Evolutionary conservation across 37 sponge, comb jelly and placozoan species (phyloP).

Genomic region (Eunapius fragilis): DNA sequence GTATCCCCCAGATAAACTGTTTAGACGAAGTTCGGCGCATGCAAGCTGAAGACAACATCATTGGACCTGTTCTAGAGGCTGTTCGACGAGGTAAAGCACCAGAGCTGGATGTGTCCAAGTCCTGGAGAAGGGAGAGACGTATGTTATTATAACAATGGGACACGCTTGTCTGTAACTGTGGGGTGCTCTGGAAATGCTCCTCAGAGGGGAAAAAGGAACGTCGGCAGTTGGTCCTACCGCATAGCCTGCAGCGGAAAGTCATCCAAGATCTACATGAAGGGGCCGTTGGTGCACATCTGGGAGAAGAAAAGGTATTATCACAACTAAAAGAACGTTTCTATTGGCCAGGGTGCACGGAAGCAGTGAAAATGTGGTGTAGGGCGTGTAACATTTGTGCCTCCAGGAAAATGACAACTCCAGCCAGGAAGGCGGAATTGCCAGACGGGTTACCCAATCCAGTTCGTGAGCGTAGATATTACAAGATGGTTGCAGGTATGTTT

Average conservation of each 20-base stretch:
- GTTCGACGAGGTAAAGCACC: too few relatives aligned
- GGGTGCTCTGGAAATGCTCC: slow-evolving; percentile 12
- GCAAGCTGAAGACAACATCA: too few relatives aligned
- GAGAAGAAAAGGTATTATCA: slow-evolving; percentile 20
- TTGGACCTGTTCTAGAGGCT: too few relatives aligned
- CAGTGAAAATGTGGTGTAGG: slow-evolving; percentile 23
- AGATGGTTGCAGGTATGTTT: slow-evolving; percentile 34
- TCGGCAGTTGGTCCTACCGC: slow-evolving; percentile 33
- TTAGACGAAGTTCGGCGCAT: too few relatives aligned
- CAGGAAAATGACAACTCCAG: slow-evolving; percentile 21
- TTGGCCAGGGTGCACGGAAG: slow-evolving; percentile 43
- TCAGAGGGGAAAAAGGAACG: not conserved
- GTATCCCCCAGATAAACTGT: too few relatives aligned
- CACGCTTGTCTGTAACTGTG: slow-evolving; percentile 5
- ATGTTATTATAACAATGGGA: slow-evolving; percentile 18
- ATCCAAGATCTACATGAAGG: slow-evolving; percentile 23
- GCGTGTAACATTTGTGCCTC: slow-evolving; percentile 27
- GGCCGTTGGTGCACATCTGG: slow-evolving; percentile 29
- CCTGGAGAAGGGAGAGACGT: not conserved
- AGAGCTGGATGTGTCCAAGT: too few relatives aligned
- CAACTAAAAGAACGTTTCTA: slow-evolving; percentile 40
- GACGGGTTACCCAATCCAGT: slow-evolving; percentile 31
- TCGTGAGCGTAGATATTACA: slow-evolving; percentile 43
- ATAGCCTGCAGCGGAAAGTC: not conserved
- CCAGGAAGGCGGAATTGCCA: slow-evolving; percentile 10